phyloP scores from a whole-genome alignment of 1,140 invertebrate genomes.

The Ectropis grisescens region DNA sequence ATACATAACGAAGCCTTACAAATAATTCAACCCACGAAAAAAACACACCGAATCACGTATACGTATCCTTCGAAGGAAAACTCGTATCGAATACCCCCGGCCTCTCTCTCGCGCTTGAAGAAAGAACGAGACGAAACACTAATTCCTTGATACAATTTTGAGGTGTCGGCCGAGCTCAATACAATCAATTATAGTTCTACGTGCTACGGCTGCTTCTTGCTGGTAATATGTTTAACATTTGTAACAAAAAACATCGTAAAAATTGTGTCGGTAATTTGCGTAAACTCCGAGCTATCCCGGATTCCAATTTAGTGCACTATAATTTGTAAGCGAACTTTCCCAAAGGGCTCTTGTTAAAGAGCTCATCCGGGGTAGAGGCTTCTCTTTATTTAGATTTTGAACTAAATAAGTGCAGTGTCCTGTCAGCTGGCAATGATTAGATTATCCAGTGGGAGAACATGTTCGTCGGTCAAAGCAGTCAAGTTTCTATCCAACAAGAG shows the following conservation, averaged over 20 bases:
- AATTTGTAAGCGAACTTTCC: slow-evolving; percentile 12
- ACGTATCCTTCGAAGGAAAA: slow-evolving; percentile 63
- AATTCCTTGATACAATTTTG: slow-evolving; percentile 49
- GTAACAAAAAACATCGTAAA: slow-evolving; percentile 32
- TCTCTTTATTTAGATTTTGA: slow-evolving; percentile 14
- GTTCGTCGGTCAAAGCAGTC: slow-evolving; percentile 24
- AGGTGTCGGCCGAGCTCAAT: slow-evolving; percentile 43
- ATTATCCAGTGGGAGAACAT: slow-evolving; percentile 52
- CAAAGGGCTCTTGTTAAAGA: no score
- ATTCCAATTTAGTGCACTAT: slow-evolving; percentile 5
- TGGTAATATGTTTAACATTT: slow-evolving; percentile 34
- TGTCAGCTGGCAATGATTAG: slow-evolving; percentile 45
- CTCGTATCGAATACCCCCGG: slow-evolving; percentile 55
- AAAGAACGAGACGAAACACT: slow-evolving; percentile 23
- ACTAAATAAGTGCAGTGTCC: slow-evolving; percentile 38
- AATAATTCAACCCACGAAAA: slow-evolving; percentile 65
- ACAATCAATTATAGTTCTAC: slow-evolving; percentile 63
- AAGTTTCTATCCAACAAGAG: no score
- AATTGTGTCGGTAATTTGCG: slow-evolving; percentile 28
- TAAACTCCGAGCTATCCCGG: slow-evolving; percentile 10
- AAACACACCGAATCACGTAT: slow-evolving; percentile 65
- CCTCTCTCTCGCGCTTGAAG: slow-evolving; percentile 19
- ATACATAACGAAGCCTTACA: slow-evolving; percentile 67
- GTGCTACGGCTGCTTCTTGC: slow-evolving; percentile 45
- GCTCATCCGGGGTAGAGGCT: no score